Evolutionary conservation across 1,140 invertebrate species (phyloP).

Genomic region (Marisa cornuarietis): DNA sequence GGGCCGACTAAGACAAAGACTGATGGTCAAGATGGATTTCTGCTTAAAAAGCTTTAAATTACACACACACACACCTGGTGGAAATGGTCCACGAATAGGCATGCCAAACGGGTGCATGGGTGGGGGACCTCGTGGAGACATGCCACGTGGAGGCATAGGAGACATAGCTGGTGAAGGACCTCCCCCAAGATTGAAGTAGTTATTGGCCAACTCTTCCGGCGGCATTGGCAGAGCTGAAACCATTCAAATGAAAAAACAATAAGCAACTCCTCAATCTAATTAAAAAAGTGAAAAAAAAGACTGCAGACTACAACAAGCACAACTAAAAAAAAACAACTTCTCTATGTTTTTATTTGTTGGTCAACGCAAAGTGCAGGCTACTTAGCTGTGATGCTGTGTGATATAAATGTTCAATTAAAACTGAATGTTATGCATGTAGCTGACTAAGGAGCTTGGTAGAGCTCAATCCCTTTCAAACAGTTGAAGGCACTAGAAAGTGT

Average conservation of each 20-base stretch:
- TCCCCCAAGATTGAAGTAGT: constrained; percentile 81
- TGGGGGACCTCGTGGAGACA: constrained; percentile 50
- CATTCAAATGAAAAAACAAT: background rate
- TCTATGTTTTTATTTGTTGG: no score
- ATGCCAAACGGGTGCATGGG: constrained; percentile 29
- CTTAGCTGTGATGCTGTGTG: no score
- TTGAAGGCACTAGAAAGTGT: background rate
- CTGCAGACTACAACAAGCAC: background rate
- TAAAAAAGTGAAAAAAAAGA: background rate
- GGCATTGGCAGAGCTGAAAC: constrained; percentile 77
- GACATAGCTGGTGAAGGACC: constrained; percentile 48
- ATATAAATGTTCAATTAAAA: no score
- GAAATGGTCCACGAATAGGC: constrained; percentile 43
- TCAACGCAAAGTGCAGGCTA: no score
- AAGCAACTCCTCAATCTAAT: background rate
- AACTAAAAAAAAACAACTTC: background rate
- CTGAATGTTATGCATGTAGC: no score
- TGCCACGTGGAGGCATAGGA: constrained; percentile 30
- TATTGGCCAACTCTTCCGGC: constrained; percentile 79
- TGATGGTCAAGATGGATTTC: no score
- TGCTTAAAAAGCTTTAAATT: no score
- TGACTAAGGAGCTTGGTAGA: background rate
- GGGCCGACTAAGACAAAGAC: no score
- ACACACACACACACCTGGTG: background rate
- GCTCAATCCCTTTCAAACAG: background rate